Evolutionary conservation across 2,888 invertebrate species (phyloP), one percentile per base, ranked within the genome.

Genomic region (Blomia tropicalis): DNA sequence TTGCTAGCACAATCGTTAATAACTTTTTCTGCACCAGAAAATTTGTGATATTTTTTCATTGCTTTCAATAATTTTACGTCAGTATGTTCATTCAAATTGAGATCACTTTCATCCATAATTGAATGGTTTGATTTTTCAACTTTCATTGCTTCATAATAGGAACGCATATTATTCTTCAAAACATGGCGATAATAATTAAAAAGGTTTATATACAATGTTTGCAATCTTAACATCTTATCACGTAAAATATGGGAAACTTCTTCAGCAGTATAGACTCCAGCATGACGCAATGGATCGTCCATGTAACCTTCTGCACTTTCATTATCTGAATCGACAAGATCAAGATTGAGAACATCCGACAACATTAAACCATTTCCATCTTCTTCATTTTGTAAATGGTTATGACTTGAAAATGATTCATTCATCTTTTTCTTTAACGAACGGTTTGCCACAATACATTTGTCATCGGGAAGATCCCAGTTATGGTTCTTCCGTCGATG

Each of bases 241-340:
- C 83, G 79, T 0, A 87, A 82, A 32, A 87, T 82, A 30, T 80
- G 77, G 3, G 86, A 82, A 0, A 87, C 85, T 73, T 92, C 91
- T 70, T 92, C 88, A 0, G 85, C 84, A 0, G 91, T 89, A 72
- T 82, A 91, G 0, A 89, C 83, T 14, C 87, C 87, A 0, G 90
- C 88, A 72, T 85, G 84, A 75, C 84, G 84, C 60, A 85, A 76
- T 1, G 80, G 78, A 74, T 86, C 85, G 69, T 84, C 85, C 67
- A 82, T 80, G 66, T 84, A 82, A 47, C 83, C 83, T 72, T 85
- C 84, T 17, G 83, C 79, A 71, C 84, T 84, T 71, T 86, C 86
- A 69, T 83, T 81, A 71, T 86, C 85, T 14, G 84, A 84, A 65
- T 82, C 81, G 65, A 64, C 22, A 17, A 44, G 17, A 64, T 64